Conservation (phyloP, 2,113 vertebrate species). For the Bubalus kerabau region DNA sequence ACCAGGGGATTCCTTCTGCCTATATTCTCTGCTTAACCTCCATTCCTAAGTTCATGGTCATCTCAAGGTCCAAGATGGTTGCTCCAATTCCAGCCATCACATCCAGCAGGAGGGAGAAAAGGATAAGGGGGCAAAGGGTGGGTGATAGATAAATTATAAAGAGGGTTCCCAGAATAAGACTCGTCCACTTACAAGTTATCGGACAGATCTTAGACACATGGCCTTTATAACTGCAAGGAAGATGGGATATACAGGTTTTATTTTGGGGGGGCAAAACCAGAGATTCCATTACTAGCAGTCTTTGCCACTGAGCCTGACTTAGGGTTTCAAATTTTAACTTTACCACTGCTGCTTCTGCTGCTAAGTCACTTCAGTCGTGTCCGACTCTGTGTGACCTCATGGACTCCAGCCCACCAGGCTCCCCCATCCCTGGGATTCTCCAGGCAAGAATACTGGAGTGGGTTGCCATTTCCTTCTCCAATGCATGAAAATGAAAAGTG, state of each 20-base stretch:
- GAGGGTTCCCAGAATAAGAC: neutral
- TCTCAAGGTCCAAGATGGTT: neutral
- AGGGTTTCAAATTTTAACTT: neutral
- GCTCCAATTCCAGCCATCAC: neutral
- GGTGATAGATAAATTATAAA: neutral
- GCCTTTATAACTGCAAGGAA: neutral
- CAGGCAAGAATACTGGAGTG: no score
- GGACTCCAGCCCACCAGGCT: neutral
- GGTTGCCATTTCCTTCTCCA: no score
- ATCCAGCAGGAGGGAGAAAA: neutral
- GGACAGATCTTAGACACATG: neutral
- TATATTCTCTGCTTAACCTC: neutral
- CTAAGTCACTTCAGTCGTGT: neutral
- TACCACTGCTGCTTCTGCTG: neutral
- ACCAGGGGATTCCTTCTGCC: neutral
- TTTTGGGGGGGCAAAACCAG: neutral
- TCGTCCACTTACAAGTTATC: neutral
- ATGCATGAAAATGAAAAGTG: no score
- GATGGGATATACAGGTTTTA: neutral
- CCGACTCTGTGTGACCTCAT: neutral
- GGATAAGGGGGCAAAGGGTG: neutral
- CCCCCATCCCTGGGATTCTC: no score
- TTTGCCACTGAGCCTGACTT: neutral
- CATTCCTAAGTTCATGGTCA: neutral
- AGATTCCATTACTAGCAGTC: neutral